These are phyloP conservation scores for Hemitrygon akajei DNA, from an alignment of 2,797 vertebrate species.

Conservation along the genomic window DNA sequence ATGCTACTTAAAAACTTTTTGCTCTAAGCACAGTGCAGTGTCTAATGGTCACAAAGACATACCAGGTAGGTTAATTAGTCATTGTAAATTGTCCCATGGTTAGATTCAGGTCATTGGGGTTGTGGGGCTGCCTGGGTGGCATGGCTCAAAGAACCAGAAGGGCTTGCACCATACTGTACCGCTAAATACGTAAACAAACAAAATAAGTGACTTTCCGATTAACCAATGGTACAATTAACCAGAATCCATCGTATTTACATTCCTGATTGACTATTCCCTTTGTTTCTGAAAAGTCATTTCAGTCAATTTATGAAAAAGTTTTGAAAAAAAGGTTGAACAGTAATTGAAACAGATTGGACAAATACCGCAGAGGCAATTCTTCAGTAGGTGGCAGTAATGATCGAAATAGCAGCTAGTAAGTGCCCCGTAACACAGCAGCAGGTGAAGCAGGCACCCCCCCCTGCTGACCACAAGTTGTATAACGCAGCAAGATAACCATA, in stretches of 20 bases:
- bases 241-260: neutral
- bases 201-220: too few species aligned
- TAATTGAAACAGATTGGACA: neutral
- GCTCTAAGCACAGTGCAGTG: too few species aligned
- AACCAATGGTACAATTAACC: too few species aligned
- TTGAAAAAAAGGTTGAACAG: too few species aligned
- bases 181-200: neutral
- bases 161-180: too few species aligned
- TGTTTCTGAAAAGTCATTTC: neutral
- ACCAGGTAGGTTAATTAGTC: too few species aligned
- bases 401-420: neutral
- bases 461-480: neutral
- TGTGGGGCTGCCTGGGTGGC: too few species aligned
- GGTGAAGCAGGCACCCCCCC: neutral
- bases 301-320: neutral
- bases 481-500: neutral
- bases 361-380: neutral
- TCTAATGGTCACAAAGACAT: too few species aligned
- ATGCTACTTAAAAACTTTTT: too few species aligned
- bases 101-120: too few species aligned
- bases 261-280: neutral
- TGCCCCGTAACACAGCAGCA: neutral
- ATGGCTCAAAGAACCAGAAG: too few species aligned
- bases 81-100: too few species aligned
- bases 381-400: neutral